phyloP scores from a whole-genome alignment of 2,113 vertebrate species.

The Halcyon senegalensis region DNA sequence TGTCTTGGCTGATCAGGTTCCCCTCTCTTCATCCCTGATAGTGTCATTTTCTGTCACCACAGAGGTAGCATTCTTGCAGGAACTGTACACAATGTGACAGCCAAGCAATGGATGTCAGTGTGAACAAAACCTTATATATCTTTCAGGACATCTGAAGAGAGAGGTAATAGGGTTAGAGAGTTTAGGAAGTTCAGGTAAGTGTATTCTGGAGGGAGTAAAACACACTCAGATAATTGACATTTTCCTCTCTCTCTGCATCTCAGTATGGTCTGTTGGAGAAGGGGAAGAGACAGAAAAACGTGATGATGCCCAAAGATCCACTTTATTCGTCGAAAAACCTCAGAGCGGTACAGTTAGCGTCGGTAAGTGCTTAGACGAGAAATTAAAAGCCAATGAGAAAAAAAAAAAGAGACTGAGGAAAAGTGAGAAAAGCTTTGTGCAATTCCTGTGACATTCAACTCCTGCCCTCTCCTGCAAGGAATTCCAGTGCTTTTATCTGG shows the following conservation, averaged over 20 bases:
- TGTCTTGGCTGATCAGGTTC: neutral
- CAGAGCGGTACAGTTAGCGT: conserved; percentile 85
- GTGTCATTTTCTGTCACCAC: neutral
- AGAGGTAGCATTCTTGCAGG: neutral
- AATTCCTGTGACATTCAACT: neutral
- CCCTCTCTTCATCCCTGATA: neutral
- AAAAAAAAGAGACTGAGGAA: neutral
- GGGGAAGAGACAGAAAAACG: conserved; percentile 89
- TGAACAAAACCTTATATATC: neutral
- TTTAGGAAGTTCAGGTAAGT: conserved; percentile 68
- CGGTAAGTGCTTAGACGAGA: conserved; percentile 80
- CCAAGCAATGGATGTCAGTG: conserved; percentile 16
- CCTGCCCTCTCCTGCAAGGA: neutral
- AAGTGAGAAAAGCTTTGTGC: neutral
- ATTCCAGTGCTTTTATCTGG: neutral
- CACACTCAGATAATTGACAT: neutral
- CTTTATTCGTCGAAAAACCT: conserved; percentile 89
- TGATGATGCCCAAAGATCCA: conserved; percentile 82
- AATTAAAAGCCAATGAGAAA: neutral
- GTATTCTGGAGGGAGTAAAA: neutral
- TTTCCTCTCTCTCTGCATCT: conserved; percentile 53
- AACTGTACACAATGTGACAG: neutral
- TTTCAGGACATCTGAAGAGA: conserved; percentile 49
- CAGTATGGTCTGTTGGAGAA: conserved; percentile 92
- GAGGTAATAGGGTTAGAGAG: conserved; percentile 11